Conservation (phyloP, 2,797 vertebrate genomes). For the Pyrrhura leucotis region DNA sequence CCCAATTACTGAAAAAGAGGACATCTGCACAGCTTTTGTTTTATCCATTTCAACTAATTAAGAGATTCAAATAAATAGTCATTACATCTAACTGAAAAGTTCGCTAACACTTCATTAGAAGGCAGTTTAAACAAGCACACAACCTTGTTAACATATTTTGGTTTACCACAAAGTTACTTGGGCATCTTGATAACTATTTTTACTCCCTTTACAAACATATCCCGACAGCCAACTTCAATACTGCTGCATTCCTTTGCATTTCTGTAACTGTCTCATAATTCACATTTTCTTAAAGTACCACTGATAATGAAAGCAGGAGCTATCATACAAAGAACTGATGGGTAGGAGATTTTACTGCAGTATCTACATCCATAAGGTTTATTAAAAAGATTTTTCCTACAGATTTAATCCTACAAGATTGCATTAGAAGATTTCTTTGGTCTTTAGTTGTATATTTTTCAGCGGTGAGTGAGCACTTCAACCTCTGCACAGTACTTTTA, state of each 20-base stretch:
- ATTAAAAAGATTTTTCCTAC: neutral
- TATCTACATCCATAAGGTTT: neutral
- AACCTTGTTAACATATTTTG: conserved; percentile 77
- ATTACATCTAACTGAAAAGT: conserved; percentile 75
- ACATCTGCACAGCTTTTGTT: conserved; percentile 74
- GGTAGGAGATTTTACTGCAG: neutral
- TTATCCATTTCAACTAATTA: conserved; percentile 73
- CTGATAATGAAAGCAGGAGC: conserved; percentile 4
- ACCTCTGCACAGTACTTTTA: neutral
- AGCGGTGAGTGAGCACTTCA: neutral
- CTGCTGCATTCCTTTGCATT: conserved; percentile 40
- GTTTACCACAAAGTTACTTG: conserved; percentile 72
- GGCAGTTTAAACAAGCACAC: conserved; percentile 74
- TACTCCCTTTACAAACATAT: conserved; percentile 65
- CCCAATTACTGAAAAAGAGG: conserved; percentile 74
- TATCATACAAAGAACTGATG: neutral
- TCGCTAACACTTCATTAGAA: conserved; percentile 81
- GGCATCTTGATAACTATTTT: conserved; percentile 62
- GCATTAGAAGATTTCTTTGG: neutral
- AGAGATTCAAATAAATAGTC: conserved; percentile 74
- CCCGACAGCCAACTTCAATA: conserved; percentile 58
- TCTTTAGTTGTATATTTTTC: neutral
- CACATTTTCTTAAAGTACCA: conserved; percentile 25
- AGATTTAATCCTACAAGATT: neutral
- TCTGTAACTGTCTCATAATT: conserved; percentile 31